phyloP scores from a whole-genome alignment of 2,797 vertebrate genomes.

The Huso huso region DNA sequence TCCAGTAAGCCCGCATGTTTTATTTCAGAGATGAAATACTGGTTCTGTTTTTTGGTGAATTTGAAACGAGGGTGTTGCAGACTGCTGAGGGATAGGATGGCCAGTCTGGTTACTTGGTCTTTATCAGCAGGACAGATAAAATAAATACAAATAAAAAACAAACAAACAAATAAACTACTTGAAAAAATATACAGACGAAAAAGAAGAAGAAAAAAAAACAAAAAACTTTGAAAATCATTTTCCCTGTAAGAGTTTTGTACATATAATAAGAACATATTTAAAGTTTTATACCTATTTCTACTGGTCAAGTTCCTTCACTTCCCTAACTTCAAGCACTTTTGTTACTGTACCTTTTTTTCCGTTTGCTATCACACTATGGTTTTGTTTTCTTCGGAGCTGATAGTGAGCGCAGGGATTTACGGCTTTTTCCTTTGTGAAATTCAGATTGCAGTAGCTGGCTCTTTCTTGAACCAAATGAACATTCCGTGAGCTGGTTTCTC shows the following conservation, averaged over 20 bases:
- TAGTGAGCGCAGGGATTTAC: conserved; percentile 36
- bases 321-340: conserved; percentile 85
- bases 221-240: conserved; percentile 50
- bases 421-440: conserved; percentile 32
- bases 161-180: conserved; percentile 58
- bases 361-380: conserved; percentile 20
- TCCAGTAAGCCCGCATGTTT: too few relatives aligned
- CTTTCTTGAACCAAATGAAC: conserved; percentile 58
- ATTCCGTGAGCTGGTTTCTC: conserved; percentile 72
- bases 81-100: conserved; percentile 55
- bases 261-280: conserved; percentile 83
- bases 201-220: conserved; percentile 20
- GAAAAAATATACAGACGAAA: conserved; percentile 62
- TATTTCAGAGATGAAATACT: too few relatives aligned
- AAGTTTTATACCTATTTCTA: conserved; percentile 84
- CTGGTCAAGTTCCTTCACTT: conserved; percentile 76
- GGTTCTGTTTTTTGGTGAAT: conserved; percentile 42
- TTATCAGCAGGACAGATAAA: conserved; percentile 48
- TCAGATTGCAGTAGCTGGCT: conserved; percentile 43
- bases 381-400: conserved; percentile 12
- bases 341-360: conserved; percentile 65
- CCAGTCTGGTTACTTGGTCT: conserved; percentile 73
- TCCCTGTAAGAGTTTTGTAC: conserved; percentile 78
- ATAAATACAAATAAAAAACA: conserved; percentile 55
- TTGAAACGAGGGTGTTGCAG: conserved; percentile 46